Percentiles rank a stretch among this genome's conserved stretches.
Evolutionary conservation across 2,888 invertebrate genomes (phyloP).

Genomic region (Heliconius ethilla): DNA sequence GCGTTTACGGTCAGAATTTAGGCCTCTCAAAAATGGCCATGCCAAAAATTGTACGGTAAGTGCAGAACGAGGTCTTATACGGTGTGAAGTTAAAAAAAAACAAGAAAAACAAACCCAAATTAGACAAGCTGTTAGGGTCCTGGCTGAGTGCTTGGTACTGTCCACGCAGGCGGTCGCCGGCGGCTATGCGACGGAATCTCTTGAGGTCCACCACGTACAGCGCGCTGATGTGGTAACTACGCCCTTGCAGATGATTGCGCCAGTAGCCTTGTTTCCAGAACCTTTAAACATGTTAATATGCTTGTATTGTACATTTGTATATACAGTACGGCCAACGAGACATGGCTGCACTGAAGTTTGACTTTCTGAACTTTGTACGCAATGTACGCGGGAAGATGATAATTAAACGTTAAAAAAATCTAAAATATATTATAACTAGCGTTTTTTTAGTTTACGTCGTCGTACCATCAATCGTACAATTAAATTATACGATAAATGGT

Average conservation of each 20-base stretch:
- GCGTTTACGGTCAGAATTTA: too few relatives aligned
- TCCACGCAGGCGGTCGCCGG: constrained; percentile 97
- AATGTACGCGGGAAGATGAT: too few relatives aligned
- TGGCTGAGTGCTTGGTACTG: constrained; percentile 99
- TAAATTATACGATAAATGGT: too few relatives aligned
- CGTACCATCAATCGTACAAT: too few relatives aligned
- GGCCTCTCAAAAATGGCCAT: too few relatives aligned
- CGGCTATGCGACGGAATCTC: constrained; percentile 97
- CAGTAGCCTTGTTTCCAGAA: constrained; percentile 99
- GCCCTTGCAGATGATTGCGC: constrained; percentile 96
- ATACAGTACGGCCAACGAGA: not conserved
- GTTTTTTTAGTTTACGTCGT: too few relatives aligned
- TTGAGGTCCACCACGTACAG: constrained; percentile 98
- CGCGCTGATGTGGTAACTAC: constrained; percentile 97
- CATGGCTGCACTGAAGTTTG: too few relatives aligned
- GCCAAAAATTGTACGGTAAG: too few relatives aligned
- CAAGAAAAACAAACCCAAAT: constrained; percentile 86
- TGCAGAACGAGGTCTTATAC: too few relatives aligned
- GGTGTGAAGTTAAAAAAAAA: constrained; percentile 44
- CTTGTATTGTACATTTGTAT: not conserved
- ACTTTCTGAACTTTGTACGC: too few relatives aligned
- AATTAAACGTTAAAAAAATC: too few relatives aligned
- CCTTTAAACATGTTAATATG: constrained; percentile 65
- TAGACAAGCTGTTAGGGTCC: constrained; percentile 99
- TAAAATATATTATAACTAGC: too few relatives aligned